Evolutionary conservation across 2,113 vertebrate genomes (phyloP).

Genomic region (Amblyopsis rosae): DNA sequence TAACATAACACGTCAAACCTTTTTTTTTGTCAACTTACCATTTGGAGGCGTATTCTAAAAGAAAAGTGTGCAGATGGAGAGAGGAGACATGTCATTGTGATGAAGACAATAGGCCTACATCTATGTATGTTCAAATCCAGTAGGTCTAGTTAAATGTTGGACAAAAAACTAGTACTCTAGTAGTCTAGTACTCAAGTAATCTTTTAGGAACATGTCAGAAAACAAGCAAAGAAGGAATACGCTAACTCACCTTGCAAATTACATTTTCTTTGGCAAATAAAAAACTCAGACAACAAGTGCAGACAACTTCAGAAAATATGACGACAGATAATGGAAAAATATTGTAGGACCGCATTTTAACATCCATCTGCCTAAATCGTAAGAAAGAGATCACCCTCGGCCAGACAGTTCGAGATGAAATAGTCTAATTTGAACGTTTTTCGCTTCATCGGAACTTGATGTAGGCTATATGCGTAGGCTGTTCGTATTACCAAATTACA

Average conservation of each 20-base stretch:
- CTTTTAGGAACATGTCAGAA: no score
- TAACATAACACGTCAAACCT: no score
- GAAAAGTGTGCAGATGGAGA: background rate
- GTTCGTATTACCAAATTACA: no score
- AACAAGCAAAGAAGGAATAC: no score
- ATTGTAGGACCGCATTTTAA: background rate
- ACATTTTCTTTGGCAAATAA: conserved; percentile 6
- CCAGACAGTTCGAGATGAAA: no score
- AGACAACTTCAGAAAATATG: background rate
- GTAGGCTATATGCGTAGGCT: background rate
- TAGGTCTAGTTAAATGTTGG: background rate
- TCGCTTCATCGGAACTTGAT: background rate
- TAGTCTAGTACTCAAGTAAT: no score
- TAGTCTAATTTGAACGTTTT: no score
- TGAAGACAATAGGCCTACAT: background rate
- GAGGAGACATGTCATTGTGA: background rate
- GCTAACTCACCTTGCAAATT: conserved; percentile 30
- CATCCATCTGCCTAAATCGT: background rate
- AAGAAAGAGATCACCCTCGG: no score
- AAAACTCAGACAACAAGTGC: no score
- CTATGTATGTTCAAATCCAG: background rate
- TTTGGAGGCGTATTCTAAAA: conserved; percentile 7
- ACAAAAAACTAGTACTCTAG: no score
- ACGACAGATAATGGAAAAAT: background rate
- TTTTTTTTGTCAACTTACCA: conserved; percentile 42